Base-by-base conservation (phyloP, 2,113 vertebrate genomes). In the Orthonyx spaldingii region DNA sequence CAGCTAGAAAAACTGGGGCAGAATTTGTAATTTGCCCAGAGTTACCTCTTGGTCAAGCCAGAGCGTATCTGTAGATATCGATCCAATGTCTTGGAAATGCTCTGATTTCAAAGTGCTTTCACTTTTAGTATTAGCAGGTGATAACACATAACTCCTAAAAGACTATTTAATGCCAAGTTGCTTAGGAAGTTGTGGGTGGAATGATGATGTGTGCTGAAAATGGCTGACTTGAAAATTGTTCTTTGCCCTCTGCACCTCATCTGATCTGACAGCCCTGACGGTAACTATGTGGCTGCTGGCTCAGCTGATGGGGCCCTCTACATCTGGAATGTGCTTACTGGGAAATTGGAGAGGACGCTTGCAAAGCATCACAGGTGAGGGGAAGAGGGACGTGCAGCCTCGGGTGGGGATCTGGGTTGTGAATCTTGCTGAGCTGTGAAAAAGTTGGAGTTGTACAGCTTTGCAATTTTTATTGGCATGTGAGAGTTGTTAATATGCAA, bases 301-400 rank as follows among this genome's bases (percentile, higher is more conserved):
- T 99, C 99, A 13, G 99, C 99, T 12, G 99, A 99, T 10, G 99
- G 99, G 7, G 96, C 97, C 18, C 98, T 99, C 23, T 99, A 99
- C 69, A 37, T 99, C 33, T 99, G 99, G 99, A 99, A 98, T 26
- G 99, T 99, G 69, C 97, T 99, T 49, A 99, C 99, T 0, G 99
- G 99, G 66, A 99, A 99, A 30, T 94, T 99, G 94, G 99, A 99
- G 80, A 97, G 97, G 49, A 97, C 94, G 0, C 98, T 99, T 44
- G 98, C 99, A 46, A 98, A 99, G 60, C 98, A 98, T 80, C 99
- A 99, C 98, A 98, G 98, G 99, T 99, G 92, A 98, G 97, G 47
- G 15, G 60, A 81, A 59, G 57, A 18, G 41, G 63, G 30, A n/a
- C 1, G 0, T 37, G 10, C 30, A 33, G n/a, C 52, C 60, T 49